Evolutionary conservation across 2,888 invertebrate species (phyloP), one percentile per base, ranked within the genome.

Genomic region (Spodoptera littoralis): DNA sequence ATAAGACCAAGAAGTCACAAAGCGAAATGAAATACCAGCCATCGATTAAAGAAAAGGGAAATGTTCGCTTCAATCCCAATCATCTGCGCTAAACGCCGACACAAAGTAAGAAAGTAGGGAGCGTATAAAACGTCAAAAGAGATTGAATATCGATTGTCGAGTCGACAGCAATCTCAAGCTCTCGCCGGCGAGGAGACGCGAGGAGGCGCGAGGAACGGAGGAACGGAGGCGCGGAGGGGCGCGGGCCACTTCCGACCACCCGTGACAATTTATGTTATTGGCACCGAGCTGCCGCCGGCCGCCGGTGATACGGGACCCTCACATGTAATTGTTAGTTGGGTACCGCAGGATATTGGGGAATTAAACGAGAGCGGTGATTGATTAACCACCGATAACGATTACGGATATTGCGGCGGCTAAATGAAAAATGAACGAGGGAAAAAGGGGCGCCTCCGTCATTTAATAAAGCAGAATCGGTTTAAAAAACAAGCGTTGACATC

Each of bases 131-230:
- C 89, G 91, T 92, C 92, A 92, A 93, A 86, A 92, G 93, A 94
- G 93, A 94, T 93, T 94, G 94, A 94, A 93, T 94, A 94, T 94
- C 92, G 94, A 94, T 94, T 94, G 92, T 90, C 83, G 89, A 90
- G 87, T 90, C 91, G 91, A 91, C 91, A 89, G 92, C 92, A 90
- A 92, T 93, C 89, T 89, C 87, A 81, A 81, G 72, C 71, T 71
- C 83, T 79, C 77, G 77, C 77, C 72, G 76, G 78, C 63, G 80
- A 76, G 65, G 66, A 77, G 80, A 82, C 71, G 72, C 72, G 71
- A 61, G 77, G 74, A 74, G 77, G 66, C 58, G 71, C 65, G 76
- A 64, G 71, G 76, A 73, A 65, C 68, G 73, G 74, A 73, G 67
- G 62, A 74, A 65, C 68, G 73, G 74, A 73, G 67, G 62, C 56